Evolutionary conservation across 2,888 invertebrate genomes (phyloP).

Genomic region (Conchocele bisecta): DNA sequence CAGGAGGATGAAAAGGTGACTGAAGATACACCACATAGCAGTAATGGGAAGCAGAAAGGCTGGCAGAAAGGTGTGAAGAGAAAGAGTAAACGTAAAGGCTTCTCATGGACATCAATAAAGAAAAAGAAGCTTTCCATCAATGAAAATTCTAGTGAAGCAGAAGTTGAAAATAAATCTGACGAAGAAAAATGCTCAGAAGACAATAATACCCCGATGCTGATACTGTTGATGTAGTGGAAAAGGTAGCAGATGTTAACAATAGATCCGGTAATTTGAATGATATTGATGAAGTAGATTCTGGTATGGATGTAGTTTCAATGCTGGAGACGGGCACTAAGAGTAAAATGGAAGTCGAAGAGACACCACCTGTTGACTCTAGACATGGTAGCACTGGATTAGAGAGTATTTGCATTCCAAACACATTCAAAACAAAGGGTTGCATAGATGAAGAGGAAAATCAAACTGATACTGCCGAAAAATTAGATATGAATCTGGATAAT

Average conservation of each 20-base stretch:
- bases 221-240: background rate
- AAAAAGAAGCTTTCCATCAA: conserved; percentile 55
- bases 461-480: no score
- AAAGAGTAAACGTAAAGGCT: conserved; percentile 66
- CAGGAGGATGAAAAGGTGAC: conserved; percentile 57
- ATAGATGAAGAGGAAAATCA: no score
- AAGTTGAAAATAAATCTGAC: background rate
- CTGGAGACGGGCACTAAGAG: no score
- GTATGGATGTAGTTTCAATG: background rate
- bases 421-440: no score
- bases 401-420: no score
- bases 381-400: no score
- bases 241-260: background rate
- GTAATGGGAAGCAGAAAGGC: conserved; percentile 55
- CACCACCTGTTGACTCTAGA: no score
- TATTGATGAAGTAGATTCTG: conserved; percentile 25
- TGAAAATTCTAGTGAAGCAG: background rate
- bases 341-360: no score
- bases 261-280: background rate
- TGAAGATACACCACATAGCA: conserved; percentile 34
- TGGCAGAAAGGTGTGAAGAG: conserved; percentile 72
- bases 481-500: no score
- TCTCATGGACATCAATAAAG: conserved; percentile 74
- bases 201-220: background rate
- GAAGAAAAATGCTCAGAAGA: conserved; percentile 9